Conservation (phyloP, 2,888 invertebrate genomes). For the Boloria euphrosyne region DNA sequence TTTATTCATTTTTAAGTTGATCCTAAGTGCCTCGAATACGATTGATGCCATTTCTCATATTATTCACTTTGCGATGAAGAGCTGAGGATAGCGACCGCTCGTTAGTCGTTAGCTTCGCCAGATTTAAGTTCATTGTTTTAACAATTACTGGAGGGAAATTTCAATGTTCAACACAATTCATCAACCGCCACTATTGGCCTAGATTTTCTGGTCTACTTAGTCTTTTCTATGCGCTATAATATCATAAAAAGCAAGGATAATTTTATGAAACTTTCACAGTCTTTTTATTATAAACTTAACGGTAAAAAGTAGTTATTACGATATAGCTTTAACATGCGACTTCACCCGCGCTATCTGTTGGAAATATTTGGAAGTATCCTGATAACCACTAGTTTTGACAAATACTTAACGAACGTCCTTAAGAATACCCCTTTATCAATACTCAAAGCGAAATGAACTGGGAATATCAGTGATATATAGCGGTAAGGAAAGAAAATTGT, state of each 20-base stretch:
- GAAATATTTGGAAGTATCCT: too few species aligned
- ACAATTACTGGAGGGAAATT: constrained; percentile 72
- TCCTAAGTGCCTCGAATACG: background rate
- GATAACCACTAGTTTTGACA: too few species aligned
- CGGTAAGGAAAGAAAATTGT: too few species aligned
- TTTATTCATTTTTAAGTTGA: background rate
- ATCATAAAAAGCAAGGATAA: background rate
- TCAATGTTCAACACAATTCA: constrained; percentile 33
- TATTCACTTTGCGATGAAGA: constrained; percentile 31
- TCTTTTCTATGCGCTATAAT: constrained; percentile 13
- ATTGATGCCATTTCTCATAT: constrained; percentile 5
- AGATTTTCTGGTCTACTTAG: constrained; percentile 16
- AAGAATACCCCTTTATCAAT: too few species aligned
- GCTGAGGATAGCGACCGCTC: constrained; percentile 64
- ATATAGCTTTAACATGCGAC: too few species aligned
- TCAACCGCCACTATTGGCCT: constrained; percentile 15
- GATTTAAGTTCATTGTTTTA: constrained; percentile 79
- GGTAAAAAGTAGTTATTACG: too few species aligned
- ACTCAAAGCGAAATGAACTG: too few species aligned
- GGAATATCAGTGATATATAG: too few species aligned
- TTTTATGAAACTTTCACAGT: too few species aligned
- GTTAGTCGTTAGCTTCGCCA: constrained; percentile 58
- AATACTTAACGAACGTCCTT: too few species aligned
- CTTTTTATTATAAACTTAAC: too few species aligned
- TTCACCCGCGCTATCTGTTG: too few species aligned